Evolutionary conservation across 2,888 invertebrate species (phyloP).

Genomic region (Leptothorax acervorum): DNA sequence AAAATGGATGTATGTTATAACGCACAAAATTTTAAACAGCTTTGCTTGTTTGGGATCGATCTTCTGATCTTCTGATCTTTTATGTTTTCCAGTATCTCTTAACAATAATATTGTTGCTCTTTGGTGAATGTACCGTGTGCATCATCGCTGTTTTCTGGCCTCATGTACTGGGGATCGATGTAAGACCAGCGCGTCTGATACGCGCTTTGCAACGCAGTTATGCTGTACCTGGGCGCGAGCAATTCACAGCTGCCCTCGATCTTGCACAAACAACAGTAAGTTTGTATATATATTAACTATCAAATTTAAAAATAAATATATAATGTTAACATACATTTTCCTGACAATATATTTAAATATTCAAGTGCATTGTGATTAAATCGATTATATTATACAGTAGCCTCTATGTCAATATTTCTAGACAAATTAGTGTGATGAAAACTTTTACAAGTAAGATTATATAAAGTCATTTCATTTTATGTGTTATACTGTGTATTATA

Average conservation of each 20-base stretch:
- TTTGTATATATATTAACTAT: slow-evolving; percentile 7
- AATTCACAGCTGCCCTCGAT: slow-evolving; percentile 93
- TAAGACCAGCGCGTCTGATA: slow-evolving; percentile 89
- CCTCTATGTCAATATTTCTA: neutral
- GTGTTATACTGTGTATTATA: neutral
- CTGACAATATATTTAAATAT: neutral
- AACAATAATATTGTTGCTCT: slow-evolving; percentile 89
- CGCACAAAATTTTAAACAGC: neutral
- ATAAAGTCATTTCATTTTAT: neutral
- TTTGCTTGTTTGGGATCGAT: neutral
- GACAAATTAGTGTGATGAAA: neutral
- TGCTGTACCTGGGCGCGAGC: slow-evolving; percentile 90
- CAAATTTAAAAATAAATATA: neutral
- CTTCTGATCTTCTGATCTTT: neutral
- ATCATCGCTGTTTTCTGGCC: slow-evolving; percentile 92
- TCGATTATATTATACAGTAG: neutral
- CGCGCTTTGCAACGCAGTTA: slow-evolving; percentile 92
- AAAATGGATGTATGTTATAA: neutral
- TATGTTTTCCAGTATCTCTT: slow-evolving; percentile 89
- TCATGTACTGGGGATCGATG: slow-evolving; percentile 91
- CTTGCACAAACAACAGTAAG: slow-evolving; percentile 89
- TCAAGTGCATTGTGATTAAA: neutral
- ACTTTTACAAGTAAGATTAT: neutral
- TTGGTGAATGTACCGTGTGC: slow-evolving; percentile 91
- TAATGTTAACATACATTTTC: neutral